phyloP scores from a whole-genome alignment of 2,113 vertebrate species.

The Scopus umbretta region DNA sequence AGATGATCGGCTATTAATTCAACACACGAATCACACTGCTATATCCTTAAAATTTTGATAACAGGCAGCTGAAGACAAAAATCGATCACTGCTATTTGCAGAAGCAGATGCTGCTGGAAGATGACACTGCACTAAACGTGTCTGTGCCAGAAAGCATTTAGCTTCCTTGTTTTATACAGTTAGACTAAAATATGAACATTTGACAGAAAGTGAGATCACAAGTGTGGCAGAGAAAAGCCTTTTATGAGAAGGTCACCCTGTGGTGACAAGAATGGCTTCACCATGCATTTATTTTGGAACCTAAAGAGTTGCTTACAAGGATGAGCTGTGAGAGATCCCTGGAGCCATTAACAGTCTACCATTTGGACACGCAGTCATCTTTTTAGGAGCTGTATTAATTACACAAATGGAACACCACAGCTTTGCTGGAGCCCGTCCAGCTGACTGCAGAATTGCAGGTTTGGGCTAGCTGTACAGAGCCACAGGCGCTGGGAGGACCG shows the following conservation, averaged over 20 bases:
- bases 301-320: background rate
- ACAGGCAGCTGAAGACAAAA: conserved; percentile 8
- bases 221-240: background rate
- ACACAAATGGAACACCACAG: conserved; percentile 48
- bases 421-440: conserved; percentile 23
- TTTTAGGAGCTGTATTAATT: conserved; percentile 58
- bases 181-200: conserved; percentile 25
- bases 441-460: conserved; percentile 26
- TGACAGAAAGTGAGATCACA: conserved; percentile 31
- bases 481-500: fast-evolving
- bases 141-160: conserved; percentile 34
- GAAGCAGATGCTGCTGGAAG: background rate
- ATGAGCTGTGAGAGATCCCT: background rate
- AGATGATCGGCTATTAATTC: conserved; percentile 36
- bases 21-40: background rate
- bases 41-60: background rate
- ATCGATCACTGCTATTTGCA: conserved; percentile 26
- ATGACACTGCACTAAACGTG: background rate
- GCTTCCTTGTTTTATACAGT: conserved; percentile 2
- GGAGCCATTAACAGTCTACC: conserved; percentile 17
- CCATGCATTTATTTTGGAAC: background rate
- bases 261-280: background rate
- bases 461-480: background rate
- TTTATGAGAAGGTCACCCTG: conserved; percentile 39
- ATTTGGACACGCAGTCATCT: conserved; percentile 9